phyloP scores from a whole-genome alignment of 2,113 vertebrate species.

The Vimba vimba region DNA sequence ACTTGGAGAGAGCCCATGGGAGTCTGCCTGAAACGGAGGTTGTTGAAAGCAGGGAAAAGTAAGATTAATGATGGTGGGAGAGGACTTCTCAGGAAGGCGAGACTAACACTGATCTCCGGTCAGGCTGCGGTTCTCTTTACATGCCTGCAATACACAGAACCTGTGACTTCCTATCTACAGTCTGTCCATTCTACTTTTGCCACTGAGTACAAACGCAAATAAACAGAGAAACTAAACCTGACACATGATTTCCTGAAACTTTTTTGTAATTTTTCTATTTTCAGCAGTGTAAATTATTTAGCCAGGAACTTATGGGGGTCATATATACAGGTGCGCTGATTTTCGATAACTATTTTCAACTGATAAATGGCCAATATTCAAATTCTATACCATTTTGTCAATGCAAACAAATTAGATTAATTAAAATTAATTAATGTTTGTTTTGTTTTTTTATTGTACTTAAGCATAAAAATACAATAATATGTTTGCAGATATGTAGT shows the following conservation, averaged over 20 bases:
- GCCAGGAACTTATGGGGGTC: too few relatives aligned
- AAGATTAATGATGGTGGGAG: constrained; percentile 42
- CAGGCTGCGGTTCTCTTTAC: neutral
- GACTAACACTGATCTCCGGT: constrained; percentile 17
- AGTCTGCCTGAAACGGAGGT: constrained; percentile 24
- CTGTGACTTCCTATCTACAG: neutral
- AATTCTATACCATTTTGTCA: too few relatives aligned
- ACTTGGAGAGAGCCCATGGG: constrained; percentile 40
- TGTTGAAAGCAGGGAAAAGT: constrained; percentile 39
- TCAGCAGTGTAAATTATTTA: neutral
- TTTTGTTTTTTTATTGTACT: too few relatives aligned
- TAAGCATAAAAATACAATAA: too few relatives aligned
- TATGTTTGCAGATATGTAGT: too few relatives aligned
- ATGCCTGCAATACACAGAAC: neutral
- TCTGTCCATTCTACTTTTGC: neutral
- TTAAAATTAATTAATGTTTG: too few relatives aligned
- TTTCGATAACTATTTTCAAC: too few relatives aligned
- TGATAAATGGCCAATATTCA: too few relatives aligned
- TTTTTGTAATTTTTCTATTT: neutral
- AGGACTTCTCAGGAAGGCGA: constrained; percentile 5
- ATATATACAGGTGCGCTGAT: too few relatives aligned
- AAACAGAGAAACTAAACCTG: neutral
- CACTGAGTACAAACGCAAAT: neutral
- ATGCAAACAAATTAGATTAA: too few relatives aligned
- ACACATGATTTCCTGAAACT: too few relatives aligned